Conservation (phyloP, 2,888 invertebrate species). For the Drosophila subquinaria region DNA sequence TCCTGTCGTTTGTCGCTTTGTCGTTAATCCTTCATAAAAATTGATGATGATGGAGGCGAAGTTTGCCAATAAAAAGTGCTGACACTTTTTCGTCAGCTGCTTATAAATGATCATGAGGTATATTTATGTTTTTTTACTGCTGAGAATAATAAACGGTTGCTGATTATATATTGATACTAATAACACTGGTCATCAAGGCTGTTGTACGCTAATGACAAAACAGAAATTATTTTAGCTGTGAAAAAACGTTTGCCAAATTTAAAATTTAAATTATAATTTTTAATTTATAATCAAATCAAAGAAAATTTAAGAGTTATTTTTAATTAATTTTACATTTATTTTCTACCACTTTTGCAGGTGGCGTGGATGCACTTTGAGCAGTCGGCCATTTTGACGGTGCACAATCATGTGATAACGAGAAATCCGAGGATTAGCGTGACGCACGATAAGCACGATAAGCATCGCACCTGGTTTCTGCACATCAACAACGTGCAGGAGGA, state of each 20-base stretch:
- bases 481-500: slow-evolving; percentile 96
- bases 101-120: slow-evolving; percentile 66
- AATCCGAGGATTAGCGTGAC: slow-evolving; percentile 96
- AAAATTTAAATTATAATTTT: too few relatives aligned
- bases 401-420: slow-evolving; percentile 97
- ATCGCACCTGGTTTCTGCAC: slow-evolving; percentile 96
- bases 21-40: slow-evolving; percentile 80
- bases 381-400: slow-evolving; percentile 96
- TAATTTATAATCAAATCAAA: too few relatives aligned
- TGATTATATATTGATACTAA: slow-evolving; percentile 23
- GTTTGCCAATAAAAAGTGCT: slow-evolving; percentile 63
- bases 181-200: not conserved
- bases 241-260: too few relatives aligned
- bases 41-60: slow-evolving; percentile 74
- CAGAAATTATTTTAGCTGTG: too few relatives aligned
- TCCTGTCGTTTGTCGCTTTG: slow-evolving; percentile 32
- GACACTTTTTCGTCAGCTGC: slow-evolving; percentile 69
- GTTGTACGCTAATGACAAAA: not conserved
- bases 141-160: slow-evolving; percentile 12
- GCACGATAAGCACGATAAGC: slow-evolving; percentile 92
- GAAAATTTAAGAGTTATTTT: too few relatives aligned
- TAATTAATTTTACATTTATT: not conserved
- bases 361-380: slow-evolving; percentile 99
- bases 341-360: slow-evolving; percentile 88
- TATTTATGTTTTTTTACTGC: not conserved